A percentile compares a stretch with the other conserved stretches of the same genome.
Conservation (phyloP, 2,113 vertebrate species). For the Campylomormyrus numenius region DNA sequence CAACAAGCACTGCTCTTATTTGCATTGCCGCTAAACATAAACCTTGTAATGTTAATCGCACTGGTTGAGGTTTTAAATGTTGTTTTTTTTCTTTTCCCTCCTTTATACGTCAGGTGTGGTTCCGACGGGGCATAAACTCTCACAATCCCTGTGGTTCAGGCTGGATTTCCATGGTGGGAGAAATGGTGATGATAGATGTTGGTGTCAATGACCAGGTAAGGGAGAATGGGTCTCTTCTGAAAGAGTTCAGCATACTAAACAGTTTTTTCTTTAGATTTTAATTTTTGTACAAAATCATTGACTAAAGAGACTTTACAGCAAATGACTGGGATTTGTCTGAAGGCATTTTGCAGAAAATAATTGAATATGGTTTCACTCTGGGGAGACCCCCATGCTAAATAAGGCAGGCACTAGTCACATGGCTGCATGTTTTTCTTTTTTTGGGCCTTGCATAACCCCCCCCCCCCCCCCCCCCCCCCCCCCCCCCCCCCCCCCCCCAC, state of each 20-base stretch:
- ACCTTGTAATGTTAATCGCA: neutral
- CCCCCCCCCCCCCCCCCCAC: too few species aligned
- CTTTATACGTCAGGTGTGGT: constrained; percentile 77
- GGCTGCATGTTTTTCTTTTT: neutral
- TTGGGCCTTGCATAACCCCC: neutral
- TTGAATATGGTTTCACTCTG: neutral
- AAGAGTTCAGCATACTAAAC: neutral
- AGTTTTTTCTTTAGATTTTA: neutral
- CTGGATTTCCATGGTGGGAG: constrained; percentile 94
- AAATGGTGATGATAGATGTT: constrained; percentile 87
- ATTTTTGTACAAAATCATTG: neutral
- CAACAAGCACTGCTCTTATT: neutral
- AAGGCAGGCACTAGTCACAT: neutral
- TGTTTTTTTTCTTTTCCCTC: neutral
- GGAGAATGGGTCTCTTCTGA: neutral
- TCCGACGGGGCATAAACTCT: constrained; percentile 87
- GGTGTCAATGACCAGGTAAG: constrained; percentile 90
- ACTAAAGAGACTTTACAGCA: neutral
- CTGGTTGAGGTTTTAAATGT: neutral
- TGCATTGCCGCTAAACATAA: neutral
- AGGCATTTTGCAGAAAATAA: neutral
- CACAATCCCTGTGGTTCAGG: constrained; percentile 90
- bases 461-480: too few species aligned
- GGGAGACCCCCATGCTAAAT: neutral
- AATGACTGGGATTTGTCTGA: neutral